These are phyloP conservation scores for Bombus balteatus DNA, from an alignment of 1,140 invertebrate species.

Conservation along the genomic window DNA sequence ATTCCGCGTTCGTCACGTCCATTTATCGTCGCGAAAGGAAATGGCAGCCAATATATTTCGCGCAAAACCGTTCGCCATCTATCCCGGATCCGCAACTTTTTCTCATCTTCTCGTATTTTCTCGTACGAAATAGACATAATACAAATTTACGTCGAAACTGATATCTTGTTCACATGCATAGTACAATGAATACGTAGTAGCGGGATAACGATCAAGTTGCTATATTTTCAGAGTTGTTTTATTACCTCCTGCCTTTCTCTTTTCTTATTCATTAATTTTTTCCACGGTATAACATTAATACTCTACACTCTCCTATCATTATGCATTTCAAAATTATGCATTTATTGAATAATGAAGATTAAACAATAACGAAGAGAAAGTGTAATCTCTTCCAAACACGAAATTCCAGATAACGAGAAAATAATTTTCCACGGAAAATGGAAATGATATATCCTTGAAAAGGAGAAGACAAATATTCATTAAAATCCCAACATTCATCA, in stretches of 20 bases:
- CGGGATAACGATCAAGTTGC: background rate
- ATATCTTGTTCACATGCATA: background rate
- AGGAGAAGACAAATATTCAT: background rate
- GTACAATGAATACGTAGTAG: background rate
- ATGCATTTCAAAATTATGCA: too few species aligned
- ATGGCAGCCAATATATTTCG: conserved; percentile 12
- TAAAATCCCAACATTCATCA: background rate
- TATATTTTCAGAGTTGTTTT: background rate
- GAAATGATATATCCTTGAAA: too few species aligned
- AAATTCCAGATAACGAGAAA: too few species aligned
- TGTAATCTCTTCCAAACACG: too few species aligned
- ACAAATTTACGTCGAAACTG: conserved; percentile 5
- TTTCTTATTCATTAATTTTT: background rate
- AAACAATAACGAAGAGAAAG: background rate
- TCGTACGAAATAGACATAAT: background rate
- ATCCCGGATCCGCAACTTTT: conserved; percentile 8
- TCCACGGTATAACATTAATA: too few species aligned
- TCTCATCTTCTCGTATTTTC: background rate
- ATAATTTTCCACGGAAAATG: too few species aligned
- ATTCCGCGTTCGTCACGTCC: background rate
- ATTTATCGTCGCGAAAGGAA: conserved; percentile 14
- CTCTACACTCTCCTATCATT: too few species aligned
- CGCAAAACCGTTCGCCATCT: background rate
- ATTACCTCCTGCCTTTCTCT: background rate
- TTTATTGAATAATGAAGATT: too few species aligned